A percentile compares a stretch with the other conserved stretches of the same genome.
These are phyloP conservation scores for Notiomystis cincta DNA, from an alignment of 2,113 vertebrate genomes.

Conservation along the genomic window DNA sequence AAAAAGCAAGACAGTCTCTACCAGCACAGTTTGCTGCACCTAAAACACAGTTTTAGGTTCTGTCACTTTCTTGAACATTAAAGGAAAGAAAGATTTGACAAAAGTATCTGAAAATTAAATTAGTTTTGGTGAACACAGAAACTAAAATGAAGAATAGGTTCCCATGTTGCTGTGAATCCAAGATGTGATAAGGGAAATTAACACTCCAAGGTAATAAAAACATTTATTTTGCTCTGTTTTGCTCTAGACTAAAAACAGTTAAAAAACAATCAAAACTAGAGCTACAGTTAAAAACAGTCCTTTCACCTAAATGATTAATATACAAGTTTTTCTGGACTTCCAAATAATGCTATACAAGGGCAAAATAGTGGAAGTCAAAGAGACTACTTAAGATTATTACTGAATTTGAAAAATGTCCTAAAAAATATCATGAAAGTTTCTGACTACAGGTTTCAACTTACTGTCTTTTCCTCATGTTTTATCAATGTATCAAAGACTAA, in stretches of 20 bases:
- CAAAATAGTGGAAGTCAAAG: not conserved
- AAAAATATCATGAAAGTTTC: not conserved
- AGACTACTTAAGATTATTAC: not conserved
- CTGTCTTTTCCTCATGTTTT: not conserved
- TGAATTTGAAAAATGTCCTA: not conserved
- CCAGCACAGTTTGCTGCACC: not conserved
- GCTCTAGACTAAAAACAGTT: not conserved
- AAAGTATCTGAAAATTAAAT: not conserved
- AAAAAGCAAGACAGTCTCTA: not conserved
- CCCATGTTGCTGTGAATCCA: not conserved
- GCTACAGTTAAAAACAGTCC: not conserved
- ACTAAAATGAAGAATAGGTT: not conserved
- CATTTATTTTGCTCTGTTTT: not conserved
- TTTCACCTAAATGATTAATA: not conserved
- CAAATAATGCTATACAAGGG: not conserved
- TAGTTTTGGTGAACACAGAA: not conserved
- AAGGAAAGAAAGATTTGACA: not conserved
- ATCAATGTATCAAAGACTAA: not conserved
- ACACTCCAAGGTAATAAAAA: not conserved
- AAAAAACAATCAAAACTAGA: not conserved
- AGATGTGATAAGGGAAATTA: constrained; percentile 23
- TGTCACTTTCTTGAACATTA: not conserved
- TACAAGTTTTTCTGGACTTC: not conserved
- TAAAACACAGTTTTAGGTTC: not conserved
- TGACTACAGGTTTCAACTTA: not conserved